These are phyloP conservation scores for Pseudomyrmex pallidus DNA, from an alignment of 1,140 invertebrate species.

Conservation along the genomic window DNA sequence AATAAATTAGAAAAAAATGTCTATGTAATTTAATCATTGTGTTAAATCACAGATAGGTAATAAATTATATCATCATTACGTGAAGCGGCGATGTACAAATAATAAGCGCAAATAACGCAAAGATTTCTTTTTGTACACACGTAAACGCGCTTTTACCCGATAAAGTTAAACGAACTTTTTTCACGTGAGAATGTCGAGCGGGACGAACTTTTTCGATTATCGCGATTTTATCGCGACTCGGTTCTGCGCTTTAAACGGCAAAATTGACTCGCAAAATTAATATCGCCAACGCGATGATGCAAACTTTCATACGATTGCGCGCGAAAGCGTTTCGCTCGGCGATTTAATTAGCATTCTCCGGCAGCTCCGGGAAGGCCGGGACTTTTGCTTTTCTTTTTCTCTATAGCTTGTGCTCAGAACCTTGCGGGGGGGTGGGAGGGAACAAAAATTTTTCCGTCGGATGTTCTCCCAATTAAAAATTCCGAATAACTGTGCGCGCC, in stretches of 20 bases:
- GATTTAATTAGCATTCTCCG: conserved; percentile 57
- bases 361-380: background rate
- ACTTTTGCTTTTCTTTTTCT: conserved; percentile 43
- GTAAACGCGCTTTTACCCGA: background rate
- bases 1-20: too few relatives aligned
- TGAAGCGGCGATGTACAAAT: too few relatives aligned
- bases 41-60: too few relatives aligned
- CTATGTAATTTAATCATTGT: too few relatives aligned
- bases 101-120: too few relatives aligned
- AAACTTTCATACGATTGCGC: conserved; percentile 27
- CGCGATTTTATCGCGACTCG: background rate
- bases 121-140: background rate
- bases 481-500: conserved; percentile 58
- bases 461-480: conserved; percentile 71
- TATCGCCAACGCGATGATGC: conserved; percentile 25
- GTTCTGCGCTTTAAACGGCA: conserved; percentile 11
- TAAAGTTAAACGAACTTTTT: background rate
- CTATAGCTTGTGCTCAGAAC: conserved; percentile 5
- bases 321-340: conserved; percentile 13
- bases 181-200: too few relatives aligned
- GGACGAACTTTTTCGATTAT: conserved; percentile 5
- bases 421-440: background rate
- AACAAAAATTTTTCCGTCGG: conserved; percentile 53
- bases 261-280: conserved; percentile 56
- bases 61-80: too few relatives aligned